Evolutionary conservation across 2,113 vertebrate species (phyloP), one percentile per base, ranked within the genome.

Genomic region (Lagopus leucura): DNA sequence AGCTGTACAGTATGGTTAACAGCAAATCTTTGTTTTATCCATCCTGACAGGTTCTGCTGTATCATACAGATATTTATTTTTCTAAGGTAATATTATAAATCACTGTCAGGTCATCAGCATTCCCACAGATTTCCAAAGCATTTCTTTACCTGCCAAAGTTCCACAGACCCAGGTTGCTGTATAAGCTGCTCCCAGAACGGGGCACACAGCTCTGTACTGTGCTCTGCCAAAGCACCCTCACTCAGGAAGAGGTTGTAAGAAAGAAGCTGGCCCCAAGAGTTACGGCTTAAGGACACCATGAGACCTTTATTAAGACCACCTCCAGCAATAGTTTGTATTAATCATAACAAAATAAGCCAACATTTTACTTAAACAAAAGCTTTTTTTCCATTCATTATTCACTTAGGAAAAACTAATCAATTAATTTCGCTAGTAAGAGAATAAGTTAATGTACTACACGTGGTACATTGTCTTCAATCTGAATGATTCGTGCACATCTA

Each of bases 1-100:
- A 92, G 74, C 63, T 82, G 54, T 7, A 9, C 54, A 55, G 58
- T 80, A 47, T 15, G 76, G 48, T 92, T 89, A 91, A 42, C 69
- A 69, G 82, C 48, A 88, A 86, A 52, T 83, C 81, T 67, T 89
- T 77, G 27, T 50, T 95, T 78, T 83, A 90, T 52, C 78, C 70
- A 69, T 55, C 58, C 88, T 80, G 86, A 94, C 71, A 83, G 47
- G 48, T 63, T 93, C 64, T 88, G 64, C 80, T 40, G 30, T 55
- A 43, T 89, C 90, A 92, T 69, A 69, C 36, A 55, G 34, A 34
- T 76, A 76, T 81, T 95, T 91, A 57, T 89, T 89, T 95, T 94
- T 88, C 60, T 86, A 87, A 64, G 24, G 61, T 43, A 89, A 13
- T 55, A 80, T 74, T 70, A 91, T 75, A 94, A 96, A 94, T 91